Evolutionary conservation across 2,797 vertebrate genomes (phyloP).

Genomic region (Prionace glauca): DNA sequence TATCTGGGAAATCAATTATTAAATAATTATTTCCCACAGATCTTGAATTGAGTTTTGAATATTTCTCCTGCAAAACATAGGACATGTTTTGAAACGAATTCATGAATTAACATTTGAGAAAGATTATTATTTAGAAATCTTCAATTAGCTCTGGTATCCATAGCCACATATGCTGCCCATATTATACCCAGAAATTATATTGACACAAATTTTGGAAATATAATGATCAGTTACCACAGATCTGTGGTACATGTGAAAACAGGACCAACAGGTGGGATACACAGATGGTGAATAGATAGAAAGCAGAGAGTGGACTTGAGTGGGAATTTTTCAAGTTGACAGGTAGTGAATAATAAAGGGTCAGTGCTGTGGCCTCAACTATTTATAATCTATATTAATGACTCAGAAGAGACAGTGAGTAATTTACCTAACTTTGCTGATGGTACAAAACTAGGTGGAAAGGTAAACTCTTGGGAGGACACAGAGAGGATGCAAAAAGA

Average conservation of each 20-base stretch:
- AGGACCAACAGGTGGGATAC: neutral
- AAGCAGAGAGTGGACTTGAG: too few relatives aligned
- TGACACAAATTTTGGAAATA: neutral
- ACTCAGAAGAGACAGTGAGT: too few relatives aligned
- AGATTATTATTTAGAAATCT: neutral
- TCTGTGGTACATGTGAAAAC: neutral
- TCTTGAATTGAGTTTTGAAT: neutral
- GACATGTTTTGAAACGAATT: conserved; percentile 19
- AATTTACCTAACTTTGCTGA: too few relatives aligned
- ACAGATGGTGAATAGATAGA: too few relatives aligned
- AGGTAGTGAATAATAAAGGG: too few relatives aligned
- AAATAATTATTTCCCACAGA: neutral
- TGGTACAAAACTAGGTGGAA: too few relatives aligned
- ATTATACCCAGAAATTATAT: conserved; percentile 26
- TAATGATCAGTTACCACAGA: neutral
- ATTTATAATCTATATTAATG: too few relatives aligned
- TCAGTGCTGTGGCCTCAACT: too few relatives aligned
- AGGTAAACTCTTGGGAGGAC: too few relatives aligned
- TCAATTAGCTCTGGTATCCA: neutral
- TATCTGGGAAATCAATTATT: neutral
- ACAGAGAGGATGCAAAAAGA: too few relatives aligned
- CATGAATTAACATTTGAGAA: neutral
- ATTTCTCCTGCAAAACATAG: neutral
- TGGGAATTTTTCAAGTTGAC: too few relatives aligned
- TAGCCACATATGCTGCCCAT: neutral